A percentile compares a stretch with the other conserved stretches of the same genome.
Conservation (phyloP, 30 jellyfish, hydroid and myxozoan genomes). For the Aurelia coerulea region DNA sequence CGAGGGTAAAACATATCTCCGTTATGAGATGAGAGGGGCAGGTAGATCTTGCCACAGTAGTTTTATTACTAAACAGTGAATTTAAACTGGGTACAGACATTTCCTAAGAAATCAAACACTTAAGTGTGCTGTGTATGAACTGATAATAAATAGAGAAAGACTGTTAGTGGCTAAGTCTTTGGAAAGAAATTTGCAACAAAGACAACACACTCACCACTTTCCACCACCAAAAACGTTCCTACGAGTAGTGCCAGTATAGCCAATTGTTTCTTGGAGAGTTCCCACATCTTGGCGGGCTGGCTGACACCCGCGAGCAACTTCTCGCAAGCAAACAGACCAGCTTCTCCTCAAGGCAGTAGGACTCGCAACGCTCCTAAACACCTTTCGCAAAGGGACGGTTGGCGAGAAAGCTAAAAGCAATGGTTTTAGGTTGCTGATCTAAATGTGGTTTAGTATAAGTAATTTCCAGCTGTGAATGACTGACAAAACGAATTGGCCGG, state of each 20-base stretch:
- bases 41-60: too few relatives aligned
- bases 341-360: constrained; percentile 47
- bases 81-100: too few relatives aligned
- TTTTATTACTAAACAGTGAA: too few relatives aligned
- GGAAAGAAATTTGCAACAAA: background rate
- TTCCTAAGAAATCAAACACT: too few relatives aligned
- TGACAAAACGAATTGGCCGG: constrained; percentile 60
- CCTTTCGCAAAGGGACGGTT: constrained; percentile 29
- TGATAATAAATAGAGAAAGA: background rate
- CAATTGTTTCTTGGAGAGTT: constrained; percentile 42
- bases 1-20: constrained; percentile 1
- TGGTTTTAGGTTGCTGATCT: constrained; percentile 24
- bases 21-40: too few relatives aligned
- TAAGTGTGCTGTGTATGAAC: too few relatives aligned
- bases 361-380: constrained; percentile 16
- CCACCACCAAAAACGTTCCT: constrained; percentile 43
- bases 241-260: constrained; percentile 30
- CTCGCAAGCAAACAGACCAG: constrained; percentile 82
- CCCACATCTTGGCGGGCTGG: constrained; percentile 85
- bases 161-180: background rate
- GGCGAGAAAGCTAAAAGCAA: too few relatives aligned
- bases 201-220: constrained; percentile 37
- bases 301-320: constrained; percentile 78
- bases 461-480: constrained; percentile 67
- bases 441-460: constrained; percentile 47